Base-by-base conservation (phyloP, 2,888 invertebrate species). In the Leucophenga montana region DNA sequence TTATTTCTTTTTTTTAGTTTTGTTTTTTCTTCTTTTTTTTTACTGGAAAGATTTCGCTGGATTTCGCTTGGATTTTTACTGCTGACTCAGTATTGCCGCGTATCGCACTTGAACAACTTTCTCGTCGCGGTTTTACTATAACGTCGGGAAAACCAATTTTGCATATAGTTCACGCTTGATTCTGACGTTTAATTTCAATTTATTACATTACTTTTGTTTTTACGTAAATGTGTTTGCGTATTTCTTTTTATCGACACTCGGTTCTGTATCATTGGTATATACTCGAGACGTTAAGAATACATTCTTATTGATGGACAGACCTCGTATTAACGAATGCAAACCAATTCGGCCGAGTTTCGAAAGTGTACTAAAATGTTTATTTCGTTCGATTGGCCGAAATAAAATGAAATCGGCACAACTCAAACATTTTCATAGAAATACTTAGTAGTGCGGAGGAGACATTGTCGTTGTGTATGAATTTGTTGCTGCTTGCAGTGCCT, bases 291-390 rank as follows among this genome's bases (percentile, higher is more conserved):
- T 18, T 9, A 57, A 18, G 8, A 14, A n/a, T 33, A n/a, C n/a
- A n/a, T n/a, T n/a, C n/a, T n/a, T n/a, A n/a, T n/a, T n/a, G n/a
- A n/a, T n/a, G n/a, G n/a, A n/a, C n/a, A n/a, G n/a, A n/a, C n/a
- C n/a, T n/a, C 57, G 9, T 6, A 57, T 22, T 0, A 4, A 39
- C n/a, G 20, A 1, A 16, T 39, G 8, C 11, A 33, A 39, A 61
- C 61, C 61, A 61, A 61, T 61, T 39, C 44, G 20, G 18, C 3
- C 16, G 61, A 9, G 39, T 16, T 61, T n/a, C 61, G 44, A 61
- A 39, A 39, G 61, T 39, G 61, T 39, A 61, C 61, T 61, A 39
- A 61, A 61, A 11, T 16, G 44, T 61, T 61, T 61, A 33, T 59
- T 31, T 61, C 16, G 18, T 20, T 11, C 22, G 33, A 4, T 39